phyloP scores from a whole-genome alignment of 1,140 invertebrate species.

The Hycleus phaleratus region DNA sequence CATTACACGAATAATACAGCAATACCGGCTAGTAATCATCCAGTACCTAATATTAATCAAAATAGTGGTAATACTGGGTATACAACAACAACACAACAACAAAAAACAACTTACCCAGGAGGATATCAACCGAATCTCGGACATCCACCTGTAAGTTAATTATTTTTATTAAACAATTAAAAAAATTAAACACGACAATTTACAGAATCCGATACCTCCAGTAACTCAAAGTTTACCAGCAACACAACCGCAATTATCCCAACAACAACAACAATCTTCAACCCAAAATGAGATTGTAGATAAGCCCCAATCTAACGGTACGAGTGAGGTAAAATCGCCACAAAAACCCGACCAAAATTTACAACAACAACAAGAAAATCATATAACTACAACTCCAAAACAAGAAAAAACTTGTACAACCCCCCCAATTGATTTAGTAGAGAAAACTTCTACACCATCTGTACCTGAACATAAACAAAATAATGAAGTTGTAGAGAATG shows the following conservation, averaged over 20 bases:
- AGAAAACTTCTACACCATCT: neutral
- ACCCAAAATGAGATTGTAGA: conserved; percentile 1
- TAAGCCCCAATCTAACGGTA: conserved; percentile 30
- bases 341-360: neutral
- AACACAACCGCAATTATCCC: conserved; percentile 1
- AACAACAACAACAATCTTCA: neutral
- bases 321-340: conserved; percentile 8
- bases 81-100: conserved; percentile 14
- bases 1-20: conserved; percentile 17
- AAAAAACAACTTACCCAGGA: conserved; percentile 18
- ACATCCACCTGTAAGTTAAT: conserved; percentile 12
- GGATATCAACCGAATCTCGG: conserved; percentile 23
- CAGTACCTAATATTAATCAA: conserved; percentile 20
- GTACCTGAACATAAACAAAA: conserved; percentile 7
- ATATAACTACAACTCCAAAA: neutral
- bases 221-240: conserved; percentile 15
- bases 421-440: too few relatives aligned
- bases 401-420: too few relatives aligned
- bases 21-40: conserved; percentile 26
- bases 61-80: too few relatives aligned
- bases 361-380: neutral
- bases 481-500: neutral
- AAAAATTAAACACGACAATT: neutral
- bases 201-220: conserved; percentile 20
- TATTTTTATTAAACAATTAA: neutral